Evolutionary conservation across 1,140 invertebrate species (phyloP), one percentile per base, ranked within the genome.

Genomic region (Arion vulgaris): DNA sequence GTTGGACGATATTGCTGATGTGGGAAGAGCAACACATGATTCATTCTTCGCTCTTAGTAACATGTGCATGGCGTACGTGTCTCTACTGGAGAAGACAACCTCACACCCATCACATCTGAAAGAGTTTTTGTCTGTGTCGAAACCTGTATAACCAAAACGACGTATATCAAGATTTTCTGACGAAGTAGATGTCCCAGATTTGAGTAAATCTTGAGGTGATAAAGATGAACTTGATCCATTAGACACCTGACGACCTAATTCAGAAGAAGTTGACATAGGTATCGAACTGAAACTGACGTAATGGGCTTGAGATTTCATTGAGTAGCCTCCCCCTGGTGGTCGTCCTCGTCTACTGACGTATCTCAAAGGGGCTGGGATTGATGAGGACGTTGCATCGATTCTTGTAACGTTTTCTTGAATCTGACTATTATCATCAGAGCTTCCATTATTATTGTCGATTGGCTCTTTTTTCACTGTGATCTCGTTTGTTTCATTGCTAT

Each of bases 1-100:
- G 66, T 78, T 73, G 9, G 74, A 34, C n/a, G 79, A 80, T 15
- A 83, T 80, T n/a, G 78, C 71, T 39, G 76, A 73, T 28, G 80
- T 80, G 0, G 81, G 80, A 7, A 80, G 41, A 32, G 83, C 78
- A 57, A 86, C 83, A 79, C 89, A 90, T 1, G 84, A 84, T 75
- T 91, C 87, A 74, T 90, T 88, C 81, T 90, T 89, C 34, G 90
- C 91, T 36, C 91, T 85, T 81, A 91, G 88, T 86, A 91, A 89
- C 87, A 91, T 90, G 82, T 91, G 91, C 90, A 91, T 91, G 34
- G 91, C 91, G 79, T 91, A 90, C 0, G 90, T 87, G 83, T 91
- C 91, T n/a, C 91, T 82, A 73, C 86, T 90, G 17, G 83, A 81
- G 83, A 91, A 91, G 1, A 88, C 83, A 0, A 85, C 84, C 41